Evolutionary conservation across 2,797 vertebrate genomes (phyloP).

Genomic region (Chiroxiphia lanceolata): DNA sequence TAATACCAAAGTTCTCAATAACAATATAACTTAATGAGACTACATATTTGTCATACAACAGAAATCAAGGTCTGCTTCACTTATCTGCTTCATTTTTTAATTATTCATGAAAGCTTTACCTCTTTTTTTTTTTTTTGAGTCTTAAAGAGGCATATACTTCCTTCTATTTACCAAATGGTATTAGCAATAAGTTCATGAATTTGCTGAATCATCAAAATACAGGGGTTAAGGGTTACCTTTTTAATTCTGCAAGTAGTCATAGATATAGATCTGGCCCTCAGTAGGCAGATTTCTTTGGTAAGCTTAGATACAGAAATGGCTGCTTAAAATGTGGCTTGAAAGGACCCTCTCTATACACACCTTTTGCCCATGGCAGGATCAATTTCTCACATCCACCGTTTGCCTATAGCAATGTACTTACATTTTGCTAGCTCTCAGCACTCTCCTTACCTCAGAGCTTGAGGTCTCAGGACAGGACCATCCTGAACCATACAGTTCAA

Average conservation of each 20-base stretch:
- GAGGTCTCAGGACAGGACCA: background rate
- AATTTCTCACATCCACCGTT: background rate
- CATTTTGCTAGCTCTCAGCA: background rate
- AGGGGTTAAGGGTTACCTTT: background rate
- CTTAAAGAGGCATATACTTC: rapidly evolving
- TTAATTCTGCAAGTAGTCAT: background rate
- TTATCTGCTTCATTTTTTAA: rapidly evolving
- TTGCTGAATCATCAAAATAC: background rate
- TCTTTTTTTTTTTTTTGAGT: background rate
- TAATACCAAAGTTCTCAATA: background rate
- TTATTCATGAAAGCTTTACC: background rate
- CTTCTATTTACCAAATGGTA: background rate
- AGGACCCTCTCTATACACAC: background rate
- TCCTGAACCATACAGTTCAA: background rate
- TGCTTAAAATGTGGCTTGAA: background rate
- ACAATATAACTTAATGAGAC: background rate
- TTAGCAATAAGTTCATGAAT: background rate
- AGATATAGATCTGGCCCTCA: background rate
- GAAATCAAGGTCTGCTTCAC: background rate
- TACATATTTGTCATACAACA: background rate
- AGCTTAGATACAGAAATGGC: background rate
- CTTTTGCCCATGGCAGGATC: background rate
- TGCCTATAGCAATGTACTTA: background rate
- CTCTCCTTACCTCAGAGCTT: background rate
- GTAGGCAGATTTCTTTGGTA: background rate